Conservation (phyloP, 2,888 invertebrate species). For the Cerastis rubricosa region DNA sequence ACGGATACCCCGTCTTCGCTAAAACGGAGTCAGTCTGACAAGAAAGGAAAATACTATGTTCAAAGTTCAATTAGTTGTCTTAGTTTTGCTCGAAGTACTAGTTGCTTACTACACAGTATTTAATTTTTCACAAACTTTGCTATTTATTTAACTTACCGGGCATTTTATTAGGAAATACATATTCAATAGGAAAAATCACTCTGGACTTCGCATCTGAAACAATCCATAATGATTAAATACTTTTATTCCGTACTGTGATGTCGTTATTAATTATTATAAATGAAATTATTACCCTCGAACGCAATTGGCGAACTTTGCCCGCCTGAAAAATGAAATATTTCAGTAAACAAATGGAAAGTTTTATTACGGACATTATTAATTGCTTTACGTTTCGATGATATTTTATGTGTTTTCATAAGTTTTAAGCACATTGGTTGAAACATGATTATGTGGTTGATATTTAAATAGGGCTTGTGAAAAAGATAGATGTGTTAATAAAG, state of each 20-base stretch:
- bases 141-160: slow-evolving; percentile 55
- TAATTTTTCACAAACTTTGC: not conserved
- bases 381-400: slow-evolving; percentile 31
- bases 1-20: not conserved
- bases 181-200: slow-evolving; percentile 71
- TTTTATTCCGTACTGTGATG: slow-evolving; percentile 43
- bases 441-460: not conserved
- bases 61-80: not conserved
- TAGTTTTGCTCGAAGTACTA: not conserved
- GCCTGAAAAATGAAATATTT: slow-evolving; percentile 57
- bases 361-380: slow-evolving; percentile 50
- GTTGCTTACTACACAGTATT: not conserved
- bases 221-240: slow-evolving; percentile 48
- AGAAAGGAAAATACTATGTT: not conserved
- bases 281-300: slow-evolving; percentile 61
- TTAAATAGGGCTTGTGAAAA: not conserved
- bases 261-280: slow-evolving; percentile 56
- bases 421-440: slow-evolving; percentile 2
- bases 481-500: not conserved
- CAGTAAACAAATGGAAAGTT: slow-evolving; percentile 56
- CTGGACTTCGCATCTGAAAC: slow-evolving; percentile 74
- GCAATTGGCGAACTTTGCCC: slow-evolving; percentile 53
- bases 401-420: slow-evolving; percentile 20
- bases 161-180: slow-evolving; percentile 72
- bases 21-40: not conserved